A percentile compares a stretch with the other conserved stretches of the same genome.
phyloP scores from a whole-genome alignment of 2,888 invertebrate species.

The Mesochorus sp. region DNA sequence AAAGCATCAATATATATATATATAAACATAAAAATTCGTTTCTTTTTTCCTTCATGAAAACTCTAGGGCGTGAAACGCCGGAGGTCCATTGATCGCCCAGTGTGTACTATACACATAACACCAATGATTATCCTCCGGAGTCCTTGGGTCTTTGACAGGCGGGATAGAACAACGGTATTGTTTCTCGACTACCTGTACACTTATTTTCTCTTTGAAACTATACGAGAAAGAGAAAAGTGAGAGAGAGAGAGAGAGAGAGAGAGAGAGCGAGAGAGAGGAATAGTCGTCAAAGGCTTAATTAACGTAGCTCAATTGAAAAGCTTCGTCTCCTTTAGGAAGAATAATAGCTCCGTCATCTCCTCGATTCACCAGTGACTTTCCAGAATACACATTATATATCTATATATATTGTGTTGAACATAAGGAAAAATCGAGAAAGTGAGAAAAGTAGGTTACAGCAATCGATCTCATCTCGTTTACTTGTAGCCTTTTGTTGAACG shows the following conservation, averaged over 20 bases:
- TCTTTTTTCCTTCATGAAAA: no score
- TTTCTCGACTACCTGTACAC: neutral
- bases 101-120: no score
- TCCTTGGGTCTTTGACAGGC: neutral
- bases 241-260: neutral
- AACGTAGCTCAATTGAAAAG: slow-evolving; percentile 49
- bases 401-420: neutral
- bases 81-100: no score
- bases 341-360: slow-evolving; percentile 8
- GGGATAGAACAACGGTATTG: neutral
- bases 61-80: no score
- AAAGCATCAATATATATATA: no score
- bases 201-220: neutral
- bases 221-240: neutral
- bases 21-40: no score
- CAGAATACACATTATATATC: neutral
- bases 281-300: slow-evolving; percentile 46
- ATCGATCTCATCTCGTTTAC: slow-evolving; percentile 2
- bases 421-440: neutral
- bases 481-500: neutral
- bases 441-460: slow-evolving; percentile 21
- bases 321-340: slow-evolving; percentile 22
- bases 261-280: neutral
- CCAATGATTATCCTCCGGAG: no score
- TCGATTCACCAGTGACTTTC: slow-evolving; percentile 5